phyloP scores from a whole-genome alignment of 2,888 invertebrate species.

The Drosophila ustulata region DNA sequence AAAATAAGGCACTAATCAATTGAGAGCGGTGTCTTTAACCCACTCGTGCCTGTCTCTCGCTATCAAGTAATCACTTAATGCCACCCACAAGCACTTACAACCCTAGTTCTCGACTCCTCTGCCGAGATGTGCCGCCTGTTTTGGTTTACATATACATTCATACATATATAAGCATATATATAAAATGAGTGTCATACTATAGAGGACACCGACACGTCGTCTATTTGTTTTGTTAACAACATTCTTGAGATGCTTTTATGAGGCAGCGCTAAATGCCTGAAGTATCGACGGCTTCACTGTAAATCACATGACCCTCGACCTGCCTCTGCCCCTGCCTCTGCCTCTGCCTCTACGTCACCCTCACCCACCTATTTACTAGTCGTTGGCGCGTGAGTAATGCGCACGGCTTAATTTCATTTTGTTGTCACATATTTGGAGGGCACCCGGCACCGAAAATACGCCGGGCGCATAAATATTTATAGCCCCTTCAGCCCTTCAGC shows the following conservation, averaged over 20 bases:
- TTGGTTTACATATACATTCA: too few species aligned
- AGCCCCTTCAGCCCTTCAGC: slow-evolving; percentile 52
- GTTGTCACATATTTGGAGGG: slow-evolving; percentile 73
- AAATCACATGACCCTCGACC: slow-evolving; percentile 69
- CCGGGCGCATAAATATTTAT: slow-evolving; percentile 68
- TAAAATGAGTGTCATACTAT: not conserved
- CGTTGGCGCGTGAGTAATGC: slow-evolving; percentile 71
- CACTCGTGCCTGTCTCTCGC: slow-evolving; percentile 17
- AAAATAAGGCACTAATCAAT: slow-evolving; percentile 72
- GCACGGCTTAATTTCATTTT: slow-evolving; percentile 75
- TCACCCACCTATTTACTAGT: slow-evolving; percentile 28
- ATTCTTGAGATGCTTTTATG: slow-evolving; percentile 78
- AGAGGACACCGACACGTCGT: slow-evolving; percentile 37
- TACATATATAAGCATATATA: not conserved
- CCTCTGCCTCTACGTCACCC: not conserved
- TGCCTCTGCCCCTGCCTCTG: not conserved
- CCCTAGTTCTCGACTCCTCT: not conserved
- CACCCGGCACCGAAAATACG: slow-evolving; percentile 41
- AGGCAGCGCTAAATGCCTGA: slow-evolving; percentile 66
- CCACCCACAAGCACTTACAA: slow-evolving; percentile 42
- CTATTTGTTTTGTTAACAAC: slow-evolving; percentile 77
- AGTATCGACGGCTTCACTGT: slow-evolving; percentile 46
- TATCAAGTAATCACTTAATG: slow-evolving; percentile 67
- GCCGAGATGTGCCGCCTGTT: too few species aligned
- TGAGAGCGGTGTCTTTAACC: slow-evolving; percentile 47